phyloP scores from a whole-genome alignment of 2,888 invertebrate genomes.

The Nipponacmea schrenckii region DNA sequence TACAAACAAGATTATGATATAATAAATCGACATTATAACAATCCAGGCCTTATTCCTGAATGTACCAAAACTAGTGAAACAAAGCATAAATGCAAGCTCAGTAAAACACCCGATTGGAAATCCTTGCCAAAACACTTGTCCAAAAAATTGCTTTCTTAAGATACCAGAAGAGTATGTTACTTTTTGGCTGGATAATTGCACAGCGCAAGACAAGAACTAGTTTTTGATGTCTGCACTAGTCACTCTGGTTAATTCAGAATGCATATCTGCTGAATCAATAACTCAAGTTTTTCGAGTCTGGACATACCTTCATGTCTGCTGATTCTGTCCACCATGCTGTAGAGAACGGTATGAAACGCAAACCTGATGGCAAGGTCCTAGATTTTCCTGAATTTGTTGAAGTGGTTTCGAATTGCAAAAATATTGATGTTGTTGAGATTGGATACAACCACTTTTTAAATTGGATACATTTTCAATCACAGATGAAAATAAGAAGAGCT shows the following conservation, averaged over 20 bases:
- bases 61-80: too few species aligned
- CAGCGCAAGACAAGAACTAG: background rate
- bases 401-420: background rate
- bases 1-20: too few species aligned
- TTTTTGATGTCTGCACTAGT: constrained; percentile 9
- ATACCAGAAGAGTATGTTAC: background rate
- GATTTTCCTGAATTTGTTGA: constrained; percentile 15
- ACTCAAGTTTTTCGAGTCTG: constrained; percentile 17
- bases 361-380: constrained; percentile 1
- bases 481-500: background rate
- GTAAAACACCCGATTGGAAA: too few species aligned
- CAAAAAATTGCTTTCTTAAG: background rate
- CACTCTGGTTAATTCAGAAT: background rate
- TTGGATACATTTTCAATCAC: too few species aligned
- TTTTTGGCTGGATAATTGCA: background rate
- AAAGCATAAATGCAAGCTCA: too few species aligned
- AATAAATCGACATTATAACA: too few species aligned
- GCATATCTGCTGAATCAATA: background rate
- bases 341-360: constrained; percentile 6
- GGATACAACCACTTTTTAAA: too few species aligned
- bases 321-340: constrained; percentile 16
- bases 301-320: too few species aligned
- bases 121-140: background rate
- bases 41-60: too few species aligned
- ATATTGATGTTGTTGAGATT: too few species aligned